phyloP scores from a whole-genome alignment of 2,797 vertebrate genomes.

The Choloepus didactylus region DNA sequence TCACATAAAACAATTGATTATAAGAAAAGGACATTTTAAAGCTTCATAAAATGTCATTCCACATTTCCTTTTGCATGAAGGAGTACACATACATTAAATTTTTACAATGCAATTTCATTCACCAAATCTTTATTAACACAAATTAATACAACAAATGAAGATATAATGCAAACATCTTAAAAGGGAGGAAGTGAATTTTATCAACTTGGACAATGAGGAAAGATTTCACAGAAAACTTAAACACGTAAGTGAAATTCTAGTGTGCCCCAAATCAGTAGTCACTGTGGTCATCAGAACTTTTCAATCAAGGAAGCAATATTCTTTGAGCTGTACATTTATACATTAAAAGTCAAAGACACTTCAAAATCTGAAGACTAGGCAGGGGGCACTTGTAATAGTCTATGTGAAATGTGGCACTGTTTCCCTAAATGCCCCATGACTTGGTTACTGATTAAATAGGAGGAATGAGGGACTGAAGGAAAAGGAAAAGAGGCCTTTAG shows the following conservation, averaged over 20 bases:
- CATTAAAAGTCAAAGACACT: conserved; percentile 21
- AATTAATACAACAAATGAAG: background rate
- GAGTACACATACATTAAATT: background rate
- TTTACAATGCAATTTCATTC: background rate
- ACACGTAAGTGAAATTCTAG: background rate
- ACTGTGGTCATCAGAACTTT: conserved; percentile 2
- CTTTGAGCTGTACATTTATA: conserved; percentile 11
- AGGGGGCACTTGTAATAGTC: background rate
- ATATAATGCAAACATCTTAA: background rate
- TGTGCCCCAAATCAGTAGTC: background rate
- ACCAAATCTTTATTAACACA: background rate
- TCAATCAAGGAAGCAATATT: background rate
- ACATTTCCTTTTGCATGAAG: background rate
- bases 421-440: conserved; percentile 16
- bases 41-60: background rate
- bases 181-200: background rate
- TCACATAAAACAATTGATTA: conserved; percentile 10
- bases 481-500: background rate
- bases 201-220: background rate
- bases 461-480: background rate
- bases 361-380: background rate
- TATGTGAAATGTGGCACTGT: background rate
- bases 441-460: conserved; percentile 4
- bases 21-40: conserved; percentile 4
- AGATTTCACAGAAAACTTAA: background rate